These are phyloP conservation scores for Mastomys coucha DNA, from an alignment of 2,113 vertebrate species.

Conservation along the genomic window DNA sequence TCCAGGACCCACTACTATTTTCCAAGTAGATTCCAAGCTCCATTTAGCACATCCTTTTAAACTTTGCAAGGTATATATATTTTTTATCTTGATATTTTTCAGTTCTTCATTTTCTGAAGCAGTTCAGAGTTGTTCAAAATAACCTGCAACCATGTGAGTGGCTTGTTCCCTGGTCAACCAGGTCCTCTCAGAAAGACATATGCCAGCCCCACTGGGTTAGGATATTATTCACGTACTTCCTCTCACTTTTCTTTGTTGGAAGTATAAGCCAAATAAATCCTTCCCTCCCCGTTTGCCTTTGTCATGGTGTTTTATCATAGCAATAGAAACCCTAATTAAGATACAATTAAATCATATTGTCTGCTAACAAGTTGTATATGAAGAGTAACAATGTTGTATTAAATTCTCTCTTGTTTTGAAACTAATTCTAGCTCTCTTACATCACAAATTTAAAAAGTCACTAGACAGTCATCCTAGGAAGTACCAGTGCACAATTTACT, in stretches of 20 bases:
- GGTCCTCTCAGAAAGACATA: not conserved
- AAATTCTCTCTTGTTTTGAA: not conserved
- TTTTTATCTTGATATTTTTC: not conserved
- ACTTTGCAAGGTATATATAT: not conserved
- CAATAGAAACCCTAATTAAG: not conserved
- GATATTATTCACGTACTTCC: not conserved
- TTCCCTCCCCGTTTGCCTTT: not conserved
- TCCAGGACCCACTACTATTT: not conserved
- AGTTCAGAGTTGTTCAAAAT: slow-evolving; percentile 1
- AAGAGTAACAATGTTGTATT: slow-evolving; percentile 42
- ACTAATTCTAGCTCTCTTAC: slow-evolving; percentile 22
- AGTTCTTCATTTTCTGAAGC: not conserved
- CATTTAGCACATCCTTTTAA: slow-evolving; percentile 29
- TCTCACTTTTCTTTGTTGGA: slow-evolving; percentile 13
- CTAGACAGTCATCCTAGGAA: slow-evolving; percentile 27
- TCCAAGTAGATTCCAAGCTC: not conserved
- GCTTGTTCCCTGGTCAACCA: not conserved
- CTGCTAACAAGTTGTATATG: not conserved
- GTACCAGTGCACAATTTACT: not conserved
- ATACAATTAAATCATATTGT: not conserved
- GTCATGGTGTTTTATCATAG: not conserved
- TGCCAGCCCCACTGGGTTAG: not conserved
- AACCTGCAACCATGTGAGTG: slow-evolving; percentile 29
- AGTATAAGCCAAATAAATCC: not conserved
- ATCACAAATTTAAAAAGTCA: not conserved